A percentile compares a stretch with the other conserved stretches of the same genome.
phyloP scores from a whole-genome alignment of 2,113 vertebrate species.

The Petroica traversi region DNA sequence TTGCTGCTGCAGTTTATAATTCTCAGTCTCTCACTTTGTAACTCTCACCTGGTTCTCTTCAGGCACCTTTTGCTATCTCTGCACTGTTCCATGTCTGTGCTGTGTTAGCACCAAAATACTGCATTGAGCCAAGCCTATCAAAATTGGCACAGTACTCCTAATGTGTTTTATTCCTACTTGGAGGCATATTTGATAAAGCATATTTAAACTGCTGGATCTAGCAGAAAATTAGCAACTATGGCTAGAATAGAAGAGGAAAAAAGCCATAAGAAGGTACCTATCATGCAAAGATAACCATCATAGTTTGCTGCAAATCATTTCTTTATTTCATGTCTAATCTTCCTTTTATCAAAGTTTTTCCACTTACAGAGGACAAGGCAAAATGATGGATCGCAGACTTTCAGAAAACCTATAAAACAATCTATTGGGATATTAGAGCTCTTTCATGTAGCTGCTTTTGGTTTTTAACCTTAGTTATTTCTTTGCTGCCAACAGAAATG shows the following conservation, averaged over 20 bases:
- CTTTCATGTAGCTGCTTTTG: neutral
- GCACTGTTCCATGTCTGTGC: neutral
- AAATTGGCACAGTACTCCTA: neutral
- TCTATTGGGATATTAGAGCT: neutral
- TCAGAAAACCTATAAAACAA: neutral
- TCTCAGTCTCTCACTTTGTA: neutral
- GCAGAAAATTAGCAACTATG: neutral
- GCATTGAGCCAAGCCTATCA: neutral
- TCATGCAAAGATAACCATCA: neutral
- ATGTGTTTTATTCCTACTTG: neutral
- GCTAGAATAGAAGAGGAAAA: neutral
- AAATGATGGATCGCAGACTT: neutral
- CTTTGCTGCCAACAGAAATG: neutral
- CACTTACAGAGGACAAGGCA: neutral
- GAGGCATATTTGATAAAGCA: neutral
- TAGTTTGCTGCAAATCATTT: neutral
- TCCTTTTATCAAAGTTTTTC: neutral
- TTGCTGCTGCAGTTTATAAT: neutral
- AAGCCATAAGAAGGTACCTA: neutral
- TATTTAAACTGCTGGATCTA: neutral
- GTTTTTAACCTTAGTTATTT: neutral
- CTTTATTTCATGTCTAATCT: neutral
- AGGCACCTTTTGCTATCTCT: neutral
- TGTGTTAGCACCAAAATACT: neutral
- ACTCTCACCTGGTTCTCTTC: neutral